Conservation (phyloP, 1,140 invertebrate species). For the Littorina saxatilis region DNA sequence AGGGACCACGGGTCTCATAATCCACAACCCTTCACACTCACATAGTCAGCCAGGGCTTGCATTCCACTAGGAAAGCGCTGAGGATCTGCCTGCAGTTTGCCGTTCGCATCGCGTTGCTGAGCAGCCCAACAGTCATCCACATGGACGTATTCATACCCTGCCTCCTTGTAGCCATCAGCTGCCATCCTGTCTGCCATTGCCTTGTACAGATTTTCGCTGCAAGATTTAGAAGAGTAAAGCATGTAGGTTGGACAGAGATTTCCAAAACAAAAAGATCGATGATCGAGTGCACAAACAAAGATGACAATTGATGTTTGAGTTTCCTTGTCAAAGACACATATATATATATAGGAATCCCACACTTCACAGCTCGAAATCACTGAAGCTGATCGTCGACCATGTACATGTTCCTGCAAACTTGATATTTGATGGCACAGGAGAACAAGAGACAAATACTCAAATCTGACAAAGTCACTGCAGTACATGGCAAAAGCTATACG, state of each 20-base stretch:
- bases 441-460: no score
- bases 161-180: constrained; percentile 90
- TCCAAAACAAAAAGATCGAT: not conserved
- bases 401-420: no score
- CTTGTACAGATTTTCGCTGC: constrained; percentile 92
- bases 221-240: constrained; percentile 54
- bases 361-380: no score
- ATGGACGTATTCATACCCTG: constrained; percentile 94
- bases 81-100: constrained; percentile 89
- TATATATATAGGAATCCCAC: no score
- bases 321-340: not conserved
- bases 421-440: no score
- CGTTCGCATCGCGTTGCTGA: constrained; percentile 84
- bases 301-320: not conserved
- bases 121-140: constrained; percentile 97
- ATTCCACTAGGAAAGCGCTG: constrained; percentile 94
- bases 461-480: no score
- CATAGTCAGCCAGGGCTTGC: constrained; percentile 91
- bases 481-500: no score
- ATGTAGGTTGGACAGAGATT: not conserved
- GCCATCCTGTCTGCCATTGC: constrained; percentile 94
- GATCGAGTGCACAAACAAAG: not conserved
- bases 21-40: no score
- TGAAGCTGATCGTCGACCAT: no score
- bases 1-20: no score